Evolutionary conservation across 2,888 invertebrate genomes (phyloP), one percentile per base, ranked within the genome.

Genomic region (Carterocephalus palaemon): DNA sequence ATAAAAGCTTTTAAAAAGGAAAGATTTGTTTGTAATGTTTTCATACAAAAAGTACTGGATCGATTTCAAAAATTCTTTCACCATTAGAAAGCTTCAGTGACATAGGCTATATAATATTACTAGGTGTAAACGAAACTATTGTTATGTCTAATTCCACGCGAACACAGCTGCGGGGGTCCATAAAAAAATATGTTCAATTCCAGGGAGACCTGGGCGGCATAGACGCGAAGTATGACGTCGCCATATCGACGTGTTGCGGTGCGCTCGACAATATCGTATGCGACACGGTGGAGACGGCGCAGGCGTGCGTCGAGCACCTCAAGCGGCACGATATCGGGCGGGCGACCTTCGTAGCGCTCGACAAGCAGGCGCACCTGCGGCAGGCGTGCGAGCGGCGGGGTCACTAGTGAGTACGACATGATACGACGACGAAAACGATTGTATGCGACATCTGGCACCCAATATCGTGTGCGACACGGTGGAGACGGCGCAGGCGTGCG

Each of bases 131-230:
- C n/a, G n/a, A n/a, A n/a, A n/a, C n/a, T n/a, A n/a, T n/a, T n/a
- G n/a, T n/a, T n/a, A n/a, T n/a, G n/a, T n/a, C n/a, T n/a, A n/a
- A n/a, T n/a, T n/a, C n/a, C n/a, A n/a, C n/a, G n/a, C n/a, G n/a
- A n/a, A n/a, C n/a, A n/a, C n/a, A n/a, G n/a, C n/a, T n/a, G n/a
- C n/a, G n/a, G n/a, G n/a, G n/a, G n/a, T n/a, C n/a, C n/a, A n/a
- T n/a, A n/a, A n/a, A n/a, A 4, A 16, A 6, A 1, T 20, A 6
- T 13, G 4, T 6, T 34, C 47, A 53, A 13, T 56, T 71, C 9
- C 64, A 96, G 95, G 99, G 99, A 4, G 98, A 99, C 71, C 89
- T 99, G 19, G 99, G 98, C 6, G 96, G 92, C 0, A 98, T 99
- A 54, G 96, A 97, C 69, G 79, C 88, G 7, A 95, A 94, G 71